Evolutionary conservation across 2,113 vertebrate species (phyloP).

Genomic region (Pyxicephalus adspersus): DNA sequence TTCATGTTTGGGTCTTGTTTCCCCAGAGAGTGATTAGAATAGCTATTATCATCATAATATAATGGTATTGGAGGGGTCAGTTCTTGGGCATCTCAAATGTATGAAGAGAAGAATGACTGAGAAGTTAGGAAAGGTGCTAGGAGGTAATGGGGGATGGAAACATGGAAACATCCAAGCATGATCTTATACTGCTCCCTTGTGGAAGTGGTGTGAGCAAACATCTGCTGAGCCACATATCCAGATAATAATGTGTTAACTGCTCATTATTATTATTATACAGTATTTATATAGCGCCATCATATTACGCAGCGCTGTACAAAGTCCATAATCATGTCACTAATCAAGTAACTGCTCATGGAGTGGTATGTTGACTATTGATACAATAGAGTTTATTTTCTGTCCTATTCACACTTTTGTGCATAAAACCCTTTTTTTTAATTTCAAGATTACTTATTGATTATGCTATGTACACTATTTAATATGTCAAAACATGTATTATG

Average conservation of each 20-base stretch:
- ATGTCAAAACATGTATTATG: too few relatives aligned
- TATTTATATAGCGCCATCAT: too few relatives aligned
- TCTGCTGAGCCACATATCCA: not conserved
- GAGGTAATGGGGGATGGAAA: not conserved
- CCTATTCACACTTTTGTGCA: too few relatives aligned
- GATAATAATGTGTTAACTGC: not conserved
- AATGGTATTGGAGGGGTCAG: conserved; percentile 31
- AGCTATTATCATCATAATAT: conserved; percentile 36
- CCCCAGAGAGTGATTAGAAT: conserved; percentile 30
- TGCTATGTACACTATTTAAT: too few relatives aligned
- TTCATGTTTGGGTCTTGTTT: conserved; percentile 10
- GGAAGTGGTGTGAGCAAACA: conserved; percentile 60
- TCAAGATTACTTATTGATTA: too few relatives aligned
- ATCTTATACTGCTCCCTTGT: conserved; percentile 81
- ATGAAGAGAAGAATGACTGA: conserved; percentile 1
- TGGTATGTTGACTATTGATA: too few relatives aligned
- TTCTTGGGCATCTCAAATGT: conserved; percentile 14
- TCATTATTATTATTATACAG: too few relatives aligned
- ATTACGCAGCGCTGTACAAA: too few relatives aligned
- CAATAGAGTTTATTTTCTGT: too few relatives aligned
- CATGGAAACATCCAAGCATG: conserved; percentile 65
- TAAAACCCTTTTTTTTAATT: too few relatives aligned
- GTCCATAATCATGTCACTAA: too few relatives aligned
- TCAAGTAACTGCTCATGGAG: not conserved
- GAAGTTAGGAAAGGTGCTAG: conserved; percentile 21